Conservation (phyloP, 2,113 vertebrate genomes). For the Tiliqua scincoides region DNA sequence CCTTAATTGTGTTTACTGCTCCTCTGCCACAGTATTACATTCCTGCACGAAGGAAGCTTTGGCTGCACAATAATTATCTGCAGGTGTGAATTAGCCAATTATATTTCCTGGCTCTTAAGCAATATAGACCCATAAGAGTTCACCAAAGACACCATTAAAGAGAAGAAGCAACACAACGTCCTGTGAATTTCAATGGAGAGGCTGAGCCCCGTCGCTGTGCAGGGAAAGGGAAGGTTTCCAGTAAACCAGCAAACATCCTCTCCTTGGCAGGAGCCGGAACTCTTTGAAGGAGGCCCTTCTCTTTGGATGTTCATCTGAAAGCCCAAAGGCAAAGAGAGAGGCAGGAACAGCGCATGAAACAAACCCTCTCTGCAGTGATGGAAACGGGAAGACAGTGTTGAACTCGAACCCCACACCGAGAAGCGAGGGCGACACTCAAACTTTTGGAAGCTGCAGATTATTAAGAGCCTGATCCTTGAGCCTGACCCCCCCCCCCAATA, state of each 20-base stretch:
- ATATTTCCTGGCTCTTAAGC: conserved; percentile 7
- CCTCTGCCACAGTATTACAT: background rate
- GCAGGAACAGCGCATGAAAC: background rate
- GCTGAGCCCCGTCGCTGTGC: background rate
- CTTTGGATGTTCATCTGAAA: background rate
- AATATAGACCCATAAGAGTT: background rate
- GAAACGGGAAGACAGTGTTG: too few relatives aligned
- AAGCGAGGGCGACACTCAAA: too few relatives aligned
- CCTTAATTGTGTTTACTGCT: background rate
- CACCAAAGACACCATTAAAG: conserved; percentile 16
- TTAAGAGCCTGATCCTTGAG: too few relatives aligned
- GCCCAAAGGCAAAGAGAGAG: background rate
- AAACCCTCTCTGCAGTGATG: too few relatives aligned
- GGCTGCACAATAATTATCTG: background rate
- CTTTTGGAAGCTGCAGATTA: too few relatives aligned
- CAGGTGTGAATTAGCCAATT: background rate
- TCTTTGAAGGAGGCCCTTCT: background rate
- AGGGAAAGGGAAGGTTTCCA: background rate
- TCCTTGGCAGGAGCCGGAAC: background rate
- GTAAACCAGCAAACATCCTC: background rate
- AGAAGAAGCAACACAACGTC: background rate
- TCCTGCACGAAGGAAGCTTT: background rate
- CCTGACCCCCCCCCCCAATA: too few relatives aligned
- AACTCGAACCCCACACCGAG: too few relatives aligned
- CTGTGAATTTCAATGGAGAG: background rate